A percentile compares a stretch with the other conserved stretches of the same genome.
These are phyloP conservation scores for Rhea americana DNA, from an alignment of 2,113 vertebrate genomes.

Conservation along the genomic window DNA sequence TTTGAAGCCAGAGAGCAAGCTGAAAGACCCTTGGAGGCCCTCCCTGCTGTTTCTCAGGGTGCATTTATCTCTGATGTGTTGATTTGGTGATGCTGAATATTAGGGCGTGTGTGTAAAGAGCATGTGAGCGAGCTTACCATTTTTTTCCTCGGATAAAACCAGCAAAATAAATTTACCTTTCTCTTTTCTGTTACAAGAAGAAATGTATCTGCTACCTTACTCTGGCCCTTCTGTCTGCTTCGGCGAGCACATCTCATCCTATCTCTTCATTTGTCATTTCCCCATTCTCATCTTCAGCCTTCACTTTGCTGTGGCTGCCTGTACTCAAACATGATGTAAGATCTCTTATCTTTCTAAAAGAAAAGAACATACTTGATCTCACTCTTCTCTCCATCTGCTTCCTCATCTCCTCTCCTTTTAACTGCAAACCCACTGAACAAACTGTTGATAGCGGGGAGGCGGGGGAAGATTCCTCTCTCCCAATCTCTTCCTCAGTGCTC, in stretches of 20 bases:
- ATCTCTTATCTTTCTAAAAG: not conserved
- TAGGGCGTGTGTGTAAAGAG: not conserved
- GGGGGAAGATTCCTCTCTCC: conserved; percentile 15
- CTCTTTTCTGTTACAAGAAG: not conserved
- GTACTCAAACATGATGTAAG: not conserved
- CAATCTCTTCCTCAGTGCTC: not conserved
- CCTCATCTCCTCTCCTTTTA: not conserved
- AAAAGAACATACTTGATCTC: conserved; percentile 7
- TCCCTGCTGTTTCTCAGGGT: not conserved
- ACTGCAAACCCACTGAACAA: conserved; percentile 13
- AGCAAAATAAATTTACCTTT: not conserved
- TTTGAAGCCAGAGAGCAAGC: not conserved
- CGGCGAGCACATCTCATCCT: not conserved
- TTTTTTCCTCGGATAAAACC: not conserved
- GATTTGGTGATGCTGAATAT: conserved; percentile 18
- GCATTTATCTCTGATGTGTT: not conserved
- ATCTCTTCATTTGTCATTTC: not conserved
- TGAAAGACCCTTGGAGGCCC: not conserved
- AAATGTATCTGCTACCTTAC: not conserved
- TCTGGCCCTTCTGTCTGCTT: not conserved
- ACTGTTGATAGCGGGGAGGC: not conserved
- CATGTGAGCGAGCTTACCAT: not conserved
- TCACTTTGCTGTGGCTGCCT: not conserved
- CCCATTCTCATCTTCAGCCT: not conserved
- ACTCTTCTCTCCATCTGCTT: not conserved